phyloP scores from a whole-genome alignment of 2,113 vertebrate genomes.

The Ahaetulla prasina region DNA sequence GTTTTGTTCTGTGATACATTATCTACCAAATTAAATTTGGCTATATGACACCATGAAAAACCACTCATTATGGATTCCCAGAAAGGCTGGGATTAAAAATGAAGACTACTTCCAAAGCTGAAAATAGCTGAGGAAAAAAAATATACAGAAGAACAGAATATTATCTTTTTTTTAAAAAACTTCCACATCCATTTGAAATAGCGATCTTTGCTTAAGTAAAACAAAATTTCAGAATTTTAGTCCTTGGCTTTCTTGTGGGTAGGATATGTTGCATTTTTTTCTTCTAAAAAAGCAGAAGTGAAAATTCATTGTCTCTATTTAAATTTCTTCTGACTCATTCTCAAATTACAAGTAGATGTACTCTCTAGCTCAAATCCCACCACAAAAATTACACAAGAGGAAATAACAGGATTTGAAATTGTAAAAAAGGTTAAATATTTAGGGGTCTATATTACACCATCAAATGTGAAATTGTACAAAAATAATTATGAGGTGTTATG shows the following conservation, averaged over 20 bases:
- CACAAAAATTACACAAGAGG: neutral
- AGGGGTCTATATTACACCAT: no score
- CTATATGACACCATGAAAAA: neutral
- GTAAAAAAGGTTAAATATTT: no score
- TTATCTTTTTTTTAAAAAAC: neutral
- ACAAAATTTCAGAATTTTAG: neutral
- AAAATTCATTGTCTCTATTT: neutral
- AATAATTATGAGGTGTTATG: no score
- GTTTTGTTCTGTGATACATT: neutral
- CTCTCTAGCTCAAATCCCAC: neutral
- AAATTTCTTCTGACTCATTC: neutral
- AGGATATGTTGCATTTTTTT: neutral
- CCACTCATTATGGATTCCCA: neutral
- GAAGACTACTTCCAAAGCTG: neutral
- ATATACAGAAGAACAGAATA: neutral
- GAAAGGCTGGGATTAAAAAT: neutral
- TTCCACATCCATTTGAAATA: neutral
- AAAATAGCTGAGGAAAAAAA: neutral
- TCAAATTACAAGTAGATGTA: neutral
- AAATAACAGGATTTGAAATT: no score
- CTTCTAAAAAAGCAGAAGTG: conserved; percentile 17
- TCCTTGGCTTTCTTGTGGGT: neutral
- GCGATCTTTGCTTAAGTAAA: neutral
- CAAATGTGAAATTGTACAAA: no score
- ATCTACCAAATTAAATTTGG: neutral